phyloP scores from a whole-genome alignment of 2,888 invertebrate species.

The Muscina levida region DNA sequence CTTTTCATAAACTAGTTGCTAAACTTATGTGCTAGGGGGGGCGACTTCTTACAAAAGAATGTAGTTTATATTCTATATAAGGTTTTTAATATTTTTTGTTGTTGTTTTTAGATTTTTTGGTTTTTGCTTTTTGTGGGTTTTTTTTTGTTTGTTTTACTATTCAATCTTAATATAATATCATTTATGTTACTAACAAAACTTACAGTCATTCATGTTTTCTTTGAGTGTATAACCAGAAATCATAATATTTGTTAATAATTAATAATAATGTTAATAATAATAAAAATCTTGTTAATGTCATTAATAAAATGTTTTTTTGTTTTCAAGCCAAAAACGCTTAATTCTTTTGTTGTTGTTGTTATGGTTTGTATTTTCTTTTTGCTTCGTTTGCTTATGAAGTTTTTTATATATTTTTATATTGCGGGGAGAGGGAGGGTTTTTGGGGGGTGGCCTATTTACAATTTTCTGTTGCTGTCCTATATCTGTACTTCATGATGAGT shows the following conservation, averaged over 20 bases:
- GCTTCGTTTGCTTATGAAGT: slow-evolving; percentile 24
- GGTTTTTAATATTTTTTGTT: slow-evolving; percentile 46
- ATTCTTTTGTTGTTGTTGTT: slow-evolving; percentile 71
- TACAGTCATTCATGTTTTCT: slow-evolving; percentile 50
- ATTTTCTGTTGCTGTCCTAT: slow-evolving; percentile 52
- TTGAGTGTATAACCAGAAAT: slow-evolving; percentile 54
- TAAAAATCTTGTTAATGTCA: slow-evolving; percentile 12
- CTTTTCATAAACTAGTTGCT: slow-evolving; percentile 57
- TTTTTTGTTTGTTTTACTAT: background rate
- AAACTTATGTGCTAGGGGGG: slow-evolving; percentile 54
- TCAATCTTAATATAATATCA: slow-evolving; percentile 30
- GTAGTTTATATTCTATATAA: slow-evolving; percentile 45
- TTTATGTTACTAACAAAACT: slow-evolving; percentile 43
- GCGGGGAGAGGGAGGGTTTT: background rate
- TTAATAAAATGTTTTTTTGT: slow-evolving; percentile 43
- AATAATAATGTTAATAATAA: slow-evolving; percentile 15
- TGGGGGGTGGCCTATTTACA: background rate
- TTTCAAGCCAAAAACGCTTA: slow-evolving; percentile 66
- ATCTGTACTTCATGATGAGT: slow-evolving; percentile 74
- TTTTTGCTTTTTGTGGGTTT: slow-evolving; percentile 43
- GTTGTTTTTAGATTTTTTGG: slow-evolving; percentile 33
- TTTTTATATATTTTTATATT: background rate
- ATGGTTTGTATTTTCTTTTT: slow-evolving; percentile 27
- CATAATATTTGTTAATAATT: background rate
- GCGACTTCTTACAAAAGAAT: slow-evolving; percentile 61